A percentile compares a stretch with the other conserved stretches of the same genome.
phyloP scores from a whole-genome alignment of 2,113 vertebrate genomes.

The Chunga burmeisteri region DNA sequence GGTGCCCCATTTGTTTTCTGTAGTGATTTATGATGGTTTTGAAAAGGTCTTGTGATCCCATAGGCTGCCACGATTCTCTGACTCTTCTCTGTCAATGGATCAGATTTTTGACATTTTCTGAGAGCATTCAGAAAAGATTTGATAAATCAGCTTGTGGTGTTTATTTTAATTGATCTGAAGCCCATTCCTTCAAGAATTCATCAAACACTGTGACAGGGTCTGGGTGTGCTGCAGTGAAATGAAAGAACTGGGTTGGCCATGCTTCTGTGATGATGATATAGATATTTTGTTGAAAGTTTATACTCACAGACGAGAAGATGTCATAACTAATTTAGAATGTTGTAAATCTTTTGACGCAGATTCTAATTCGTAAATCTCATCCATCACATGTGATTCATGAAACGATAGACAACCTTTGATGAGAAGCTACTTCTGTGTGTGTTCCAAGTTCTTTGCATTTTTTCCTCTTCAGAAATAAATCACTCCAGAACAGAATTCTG shows the following conservation, averaged over 20 bases:
- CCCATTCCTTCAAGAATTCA: conserved; percentile 83
- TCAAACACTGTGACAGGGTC: conserved; percentile 78
- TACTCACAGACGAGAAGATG: conserved; percentile 73
- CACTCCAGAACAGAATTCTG: conserved; percentile 71
- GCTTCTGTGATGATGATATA: conserved; percentile 76
- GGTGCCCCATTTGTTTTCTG: conserved; percentile 87
- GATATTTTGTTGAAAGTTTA: conserved; percentile 82
- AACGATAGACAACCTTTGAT: conserved; percentile 80
- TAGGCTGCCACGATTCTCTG: conserved; percentile 85
- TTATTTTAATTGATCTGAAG: conserved; percentile 89
- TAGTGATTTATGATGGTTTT: conserved; percentile 90
- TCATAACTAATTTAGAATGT: conserved; percentile 80
- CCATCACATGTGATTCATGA: conserved; percentile 82
- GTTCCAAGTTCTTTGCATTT: conserved; percentile 76
- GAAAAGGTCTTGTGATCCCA: conserved; percentile 92
- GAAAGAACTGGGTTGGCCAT: conserved; percentile 68
- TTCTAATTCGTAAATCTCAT: conserved; percentile 83
- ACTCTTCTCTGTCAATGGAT: conserved; percentile 86
- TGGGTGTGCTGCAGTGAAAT: conserved; percentile 67
- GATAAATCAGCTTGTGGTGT: conserved; percentile 86
- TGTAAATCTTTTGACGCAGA: conserved; percentile 79
- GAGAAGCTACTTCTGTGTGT: conserved; percentile 78
- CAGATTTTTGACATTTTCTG: conserved; percentile 85
- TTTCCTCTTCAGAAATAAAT: conserved; percentile 76
- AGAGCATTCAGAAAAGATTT: conserved; percentile 85